Percentiles rank a stretch among this genome's conserved stretches.
These are phyloP conservation scores for Cyrtonyx montezumae DNA, from an alignment of 2,113 vertebrate species.

Conservation along the genomic window DNA sequence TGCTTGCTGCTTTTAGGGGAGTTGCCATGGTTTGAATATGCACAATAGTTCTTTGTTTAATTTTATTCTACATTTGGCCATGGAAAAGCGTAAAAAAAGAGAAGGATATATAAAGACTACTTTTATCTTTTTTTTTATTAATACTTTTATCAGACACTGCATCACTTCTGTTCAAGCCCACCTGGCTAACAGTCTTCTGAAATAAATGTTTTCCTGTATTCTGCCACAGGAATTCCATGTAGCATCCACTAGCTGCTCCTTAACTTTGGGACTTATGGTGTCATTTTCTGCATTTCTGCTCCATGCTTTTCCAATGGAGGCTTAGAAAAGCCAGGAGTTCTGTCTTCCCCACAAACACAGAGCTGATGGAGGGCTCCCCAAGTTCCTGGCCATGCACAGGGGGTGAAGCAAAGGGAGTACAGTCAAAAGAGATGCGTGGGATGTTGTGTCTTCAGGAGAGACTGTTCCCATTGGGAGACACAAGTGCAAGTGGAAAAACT, in stretches of 20 bases:
- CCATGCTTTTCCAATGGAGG: accelerated
- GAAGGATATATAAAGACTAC: not conserved
- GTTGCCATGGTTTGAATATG: not conserved
- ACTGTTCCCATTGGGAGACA: not conserved
- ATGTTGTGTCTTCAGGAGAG: no score
- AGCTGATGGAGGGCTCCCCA: not conserved
- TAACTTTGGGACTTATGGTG: not conserved
- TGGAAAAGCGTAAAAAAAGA: not conserved
- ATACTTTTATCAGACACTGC: not conserved
- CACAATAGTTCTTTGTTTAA: not conserved
- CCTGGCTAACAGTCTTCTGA: not conserved
- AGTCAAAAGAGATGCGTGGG: accelerated
- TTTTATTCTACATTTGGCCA: not conserved
- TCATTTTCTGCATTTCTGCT: not conserved
- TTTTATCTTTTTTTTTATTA: not conserved
- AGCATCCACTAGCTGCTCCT: not conserved
- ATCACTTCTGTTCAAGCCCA: not conserved
- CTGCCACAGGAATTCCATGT: not conserved
- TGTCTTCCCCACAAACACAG: not conserved
- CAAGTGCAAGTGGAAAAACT: not conserved
- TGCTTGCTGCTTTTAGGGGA: not conserved
- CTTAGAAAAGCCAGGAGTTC: not conserved
- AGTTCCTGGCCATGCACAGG: accelerated
- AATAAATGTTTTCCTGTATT: not conserved
- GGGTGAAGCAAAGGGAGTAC: accelerated